Percentiles rank a stretch among this genome's conserved stretches.
These are phyloP conservation scores for Acanthosoma haemorrhoidale DNA, from an alignment of 2,888 invertebrate species.

Conservation along the genomic window DNA sequence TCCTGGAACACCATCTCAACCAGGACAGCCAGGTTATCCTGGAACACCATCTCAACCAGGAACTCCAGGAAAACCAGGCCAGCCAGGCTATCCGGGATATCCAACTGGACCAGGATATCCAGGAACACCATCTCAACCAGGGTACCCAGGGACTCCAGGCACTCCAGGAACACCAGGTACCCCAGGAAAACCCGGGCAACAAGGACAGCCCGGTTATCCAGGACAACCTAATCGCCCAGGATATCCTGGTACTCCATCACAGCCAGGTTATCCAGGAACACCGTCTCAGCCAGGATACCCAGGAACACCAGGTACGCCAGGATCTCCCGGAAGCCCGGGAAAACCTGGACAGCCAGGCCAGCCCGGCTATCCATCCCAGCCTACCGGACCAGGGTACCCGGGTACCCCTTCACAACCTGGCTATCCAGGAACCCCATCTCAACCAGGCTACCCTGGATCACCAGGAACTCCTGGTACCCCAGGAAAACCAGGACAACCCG, in stretches of 20 bases:
- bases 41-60: conserved; percentile 34
- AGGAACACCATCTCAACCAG: conserved; percentile 43
- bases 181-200: conserved; percentile 38
- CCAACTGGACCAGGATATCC: conserved; percentile 42
- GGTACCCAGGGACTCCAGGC: conserved; percentile 37
- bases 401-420: conserved; percentile 42
- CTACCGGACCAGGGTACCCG: conserved; percentile 45
- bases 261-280: conserved; percentile 43
- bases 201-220: conserved; percentile 39
- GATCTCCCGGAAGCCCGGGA: conserved; percentile 39
- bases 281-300: conserved; percentile 40
- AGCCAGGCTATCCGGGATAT: conserved; percentile 37
- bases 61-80: conserved; percentile 37
- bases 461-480: conserved; percentile 40
- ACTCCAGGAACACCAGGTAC: conserved; percentile 33
- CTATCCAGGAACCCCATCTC: conserved; percentile 45
- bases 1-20: conserved; percentile 35
- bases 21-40: conserved; percentile 40
- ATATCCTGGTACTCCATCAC: conserved; percentile 37
- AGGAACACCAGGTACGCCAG: conserved; percentile 37
- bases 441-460: conserved; percentile 34
- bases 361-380: conserved; percentile 35
- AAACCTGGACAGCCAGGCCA: conserved; percentile 38
- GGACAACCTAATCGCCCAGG: conserved; percentile 33
- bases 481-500: conserved; percentile 36